Evolutionary conservation across 2,113 vertebrate genomes (phyloP).

Genomic region (Rhinopomastus cyanomelas): DNA sequence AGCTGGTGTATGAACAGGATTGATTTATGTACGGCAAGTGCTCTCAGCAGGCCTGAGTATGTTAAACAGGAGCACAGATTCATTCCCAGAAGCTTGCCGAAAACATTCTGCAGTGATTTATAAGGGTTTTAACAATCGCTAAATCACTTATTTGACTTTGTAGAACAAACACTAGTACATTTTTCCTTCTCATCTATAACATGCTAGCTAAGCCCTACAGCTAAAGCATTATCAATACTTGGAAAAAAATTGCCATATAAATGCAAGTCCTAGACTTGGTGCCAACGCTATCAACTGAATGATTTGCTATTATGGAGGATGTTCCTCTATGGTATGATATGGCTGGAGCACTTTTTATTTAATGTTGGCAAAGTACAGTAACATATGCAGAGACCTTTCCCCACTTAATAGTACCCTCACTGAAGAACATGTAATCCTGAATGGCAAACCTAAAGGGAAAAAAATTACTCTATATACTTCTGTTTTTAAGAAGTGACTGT

Average conservation of each 20-base stretch:
- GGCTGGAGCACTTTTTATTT: not conserved
- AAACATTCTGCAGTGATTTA: not conserved
- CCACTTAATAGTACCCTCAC: not conserved
- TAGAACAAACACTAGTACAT: not conserved
- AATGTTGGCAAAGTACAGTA: not conserved
- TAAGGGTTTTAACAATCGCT: not conserved
- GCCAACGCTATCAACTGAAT: not conserved
- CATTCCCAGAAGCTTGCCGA: not conserved
- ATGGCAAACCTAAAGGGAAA: not conserved
- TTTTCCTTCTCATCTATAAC: not conserved
- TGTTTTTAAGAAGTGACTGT: not conserved
- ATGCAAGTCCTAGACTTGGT: not conserved
- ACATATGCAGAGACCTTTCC: not conserved
- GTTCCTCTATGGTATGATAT: not conserved
- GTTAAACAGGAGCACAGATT: not conserved
- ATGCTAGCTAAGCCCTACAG: not conserved
- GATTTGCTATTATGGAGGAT: not conserved
- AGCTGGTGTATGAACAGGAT: not conserved
- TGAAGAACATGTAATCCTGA: not conserved
- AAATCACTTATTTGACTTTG: slow-evolving; percentile 6
- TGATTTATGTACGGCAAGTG: not conserved
- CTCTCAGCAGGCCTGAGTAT: not conserved
- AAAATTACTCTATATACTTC: not conserved
- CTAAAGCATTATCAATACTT: not conserved
- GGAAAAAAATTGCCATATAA: not conserved